Conservation (phyloP, 2,888 invertebrate genomes). For the Metellina segmentata region DNA sequence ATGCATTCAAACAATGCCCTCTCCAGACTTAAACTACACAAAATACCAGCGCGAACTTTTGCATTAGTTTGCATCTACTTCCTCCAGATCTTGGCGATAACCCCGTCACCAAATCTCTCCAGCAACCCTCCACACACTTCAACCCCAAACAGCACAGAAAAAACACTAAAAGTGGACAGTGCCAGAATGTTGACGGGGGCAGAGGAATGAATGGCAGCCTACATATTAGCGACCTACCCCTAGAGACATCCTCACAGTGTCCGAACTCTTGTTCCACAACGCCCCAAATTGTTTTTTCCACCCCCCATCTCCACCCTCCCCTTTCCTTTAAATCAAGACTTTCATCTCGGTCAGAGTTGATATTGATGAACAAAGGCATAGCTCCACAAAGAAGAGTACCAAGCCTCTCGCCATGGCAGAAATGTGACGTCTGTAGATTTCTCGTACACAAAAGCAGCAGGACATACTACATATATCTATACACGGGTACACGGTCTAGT, state of each 20-base stretch:
- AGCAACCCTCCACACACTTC: not conserved
- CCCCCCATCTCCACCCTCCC: slow-evolving; percentile 16
- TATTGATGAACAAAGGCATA: slow-evolving; percentile 66
- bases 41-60: too few species aligned
- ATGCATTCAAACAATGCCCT: too few species aligned
- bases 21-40: too few species aligned
- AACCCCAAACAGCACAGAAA: not conserved
- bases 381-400: too few species aligned
- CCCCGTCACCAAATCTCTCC: too few species aligned
- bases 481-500: slow-evolving; percentile 20
- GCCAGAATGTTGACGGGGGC: not conserved
- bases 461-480: slow-evolving; percentile 14
- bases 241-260: slow-evolving; percentile 53
- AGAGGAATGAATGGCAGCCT: slow-evolving; percentile 63
- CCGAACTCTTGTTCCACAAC: slow-evolving; percentile 49
- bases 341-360: slow-evolving; percentile 64
- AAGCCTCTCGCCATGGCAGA: not conserved
- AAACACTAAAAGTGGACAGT: not conserved
- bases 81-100: too few species aligned
- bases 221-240: slow-evolving; percentile 59
- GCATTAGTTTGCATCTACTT: too few species aligned
- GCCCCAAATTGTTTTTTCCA: slow-evolving; percentile 66
- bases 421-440: slow-evolving; percentile 39
- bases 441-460: slow-evolving; percentile 17
- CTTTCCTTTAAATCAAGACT: slow-evolving; percentile 63